A percentile compares a stretch with the other conserved stretches of the same genome.
Conservation (phyloP, 2,888 invertebrate species). For the Heteromurus nitidus region DNA sequence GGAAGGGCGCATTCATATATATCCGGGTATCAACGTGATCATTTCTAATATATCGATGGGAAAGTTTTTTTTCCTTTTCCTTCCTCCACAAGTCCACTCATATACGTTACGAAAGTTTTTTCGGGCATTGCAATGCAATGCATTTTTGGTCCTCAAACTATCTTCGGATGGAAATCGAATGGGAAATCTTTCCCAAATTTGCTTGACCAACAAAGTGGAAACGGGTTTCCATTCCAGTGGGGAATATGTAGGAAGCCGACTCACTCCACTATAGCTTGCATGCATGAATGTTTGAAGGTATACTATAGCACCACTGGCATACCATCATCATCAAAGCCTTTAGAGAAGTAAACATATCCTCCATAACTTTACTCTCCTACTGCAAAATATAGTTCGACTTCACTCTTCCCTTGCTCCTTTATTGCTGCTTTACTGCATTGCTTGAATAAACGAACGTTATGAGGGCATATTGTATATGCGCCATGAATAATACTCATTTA, state of each 20-base stretch:
- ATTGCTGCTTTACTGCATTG: constrained; percentile 9
- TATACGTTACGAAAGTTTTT: not conserved
- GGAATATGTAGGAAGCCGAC: constrained; percentile 70
- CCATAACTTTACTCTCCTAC: no score
- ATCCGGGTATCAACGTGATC: constrained; percentile 40
- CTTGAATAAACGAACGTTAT: constrained; percentile 63
- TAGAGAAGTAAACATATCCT: no score
- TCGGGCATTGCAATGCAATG: constrained; percentile 39
- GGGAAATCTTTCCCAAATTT: constrained; percentile 73
- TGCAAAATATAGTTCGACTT: no score
- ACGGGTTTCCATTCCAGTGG: constrained; percentile 63
- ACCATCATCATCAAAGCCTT: no score
- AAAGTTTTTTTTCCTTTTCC: constrained; percentile 1
- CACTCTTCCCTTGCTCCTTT: not conserved
- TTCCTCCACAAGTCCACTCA: not conserved
- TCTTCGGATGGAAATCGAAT: constrained; percentile 71
- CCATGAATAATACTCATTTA: constrained; percentile 64
- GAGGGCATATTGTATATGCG: constrained; percentile 60
- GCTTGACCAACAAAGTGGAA: constrained; percentile 74
- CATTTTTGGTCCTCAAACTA: constrained; percentile 42
- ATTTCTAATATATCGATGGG: constrained; percentile 28
- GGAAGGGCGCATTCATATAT: constrained; percentile 30
- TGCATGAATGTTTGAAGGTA: constrained; percentile 45
- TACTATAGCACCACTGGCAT: not conserved
- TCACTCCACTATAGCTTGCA: constrained; percentile 31